Conservation (phyloP, 1,140 invertebrate species). For the Argopecten irradians region DNA sequence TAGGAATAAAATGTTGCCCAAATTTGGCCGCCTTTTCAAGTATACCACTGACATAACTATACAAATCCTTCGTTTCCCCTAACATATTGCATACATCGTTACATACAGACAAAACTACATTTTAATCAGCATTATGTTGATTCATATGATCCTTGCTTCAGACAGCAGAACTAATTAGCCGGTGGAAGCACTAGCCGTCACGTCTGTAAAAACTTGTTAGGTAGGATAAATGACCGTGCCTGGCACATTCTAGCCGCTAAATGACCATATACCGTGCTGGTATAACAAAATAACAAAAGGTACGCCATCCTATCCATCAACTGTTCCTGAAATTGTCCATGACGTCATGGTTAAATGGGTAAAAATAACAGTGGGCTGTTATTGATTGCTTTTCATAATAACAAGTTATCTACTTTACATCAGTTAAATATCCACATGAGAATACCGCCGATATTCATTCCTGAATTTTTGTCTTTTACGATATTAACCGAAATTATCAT, state of each 20-base stretch:
- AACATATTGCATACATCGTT: too few species aligned
- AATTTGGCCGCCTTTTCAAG: too few species aligned
- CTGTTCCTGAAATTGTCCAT: not conserved
- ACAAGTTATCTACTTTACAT: too few species aligned
- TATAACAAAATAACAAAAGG: not conserved
- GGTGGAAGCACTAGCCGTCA: not conserved
- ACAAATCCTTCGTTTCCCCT: too few species aligned
- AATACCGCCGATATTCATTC: too few species aligned
- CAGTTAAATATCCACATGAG: too few species aligned
- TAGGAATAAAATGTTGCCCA: too few species aligned
- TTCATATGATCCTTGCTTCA: not conserved
- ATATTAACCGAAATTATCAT: too few species aligned
- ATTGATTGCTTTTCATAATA: too few species aligned
- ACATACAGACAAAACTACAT: not conserved
- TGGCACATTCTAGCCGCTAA: not conserved
- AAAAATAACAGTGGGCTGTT: too few species aligned
- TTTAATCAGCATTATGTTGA: not conserved
- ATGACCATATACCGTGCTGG: not conserved
- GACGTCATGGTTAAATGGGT: not conserved
- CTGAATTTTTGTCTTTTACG: too few species aligned
- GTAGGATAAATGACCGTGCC: conserved; percentile 14
- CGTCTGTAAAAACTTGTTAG: not conserved
- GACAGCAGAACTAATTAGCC: not conserved
- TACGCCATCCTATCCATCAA: not conserved
- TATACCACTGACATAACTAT: too few species aligned